Evolutionary conservation across 2,113 vertebrate species (phyloP).

Genomic region (Dromas ardeola): DNA sequence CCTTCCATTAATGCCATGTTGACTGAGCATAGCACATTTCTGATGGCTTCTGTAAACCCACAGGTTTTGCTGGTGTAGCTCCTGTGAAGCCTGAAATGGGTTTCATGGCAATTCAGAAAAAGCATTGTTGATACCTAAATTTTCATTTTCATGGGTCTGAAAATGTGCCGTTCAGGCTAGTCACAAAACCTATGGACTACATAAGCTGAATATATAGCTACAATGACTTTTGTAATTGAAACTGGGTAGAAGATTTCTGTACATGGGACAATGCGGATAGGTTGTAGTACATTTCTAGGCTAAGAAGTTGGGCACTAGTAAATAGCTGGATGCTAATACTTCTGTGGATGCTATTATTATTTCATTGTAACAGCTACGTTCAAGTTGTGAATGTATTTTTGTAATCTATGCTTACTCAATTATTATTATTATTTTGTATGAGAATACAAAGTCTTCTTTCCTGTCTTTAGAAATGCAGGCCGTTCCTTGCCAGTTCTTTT

Average conservation of each 20-base stretch:
- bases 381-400: background rate
- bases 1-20: background rate
- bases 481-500: background rate
- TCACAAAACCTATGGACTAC: background rate
- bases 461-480: background rate
- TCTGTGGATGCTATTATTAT: background rate
- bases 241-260: background rate
- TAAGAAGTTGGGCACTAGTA: background rate
- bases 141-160: background rate
- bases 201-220: background rate
- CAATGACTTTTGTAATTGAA: background rate
- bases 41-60: background rate
- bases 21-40: background rate
- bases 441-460: background rate
- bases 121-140: background rate
- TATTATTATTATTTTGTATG: background rate
- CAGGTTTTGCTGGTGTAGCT: background rate
- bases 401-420: background rate
- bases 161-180: background rate
- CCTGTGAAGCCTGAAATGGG: background rate
- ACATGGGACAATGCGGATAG: background rate
- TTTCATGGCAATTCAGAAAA: background rate
- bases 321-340: background rate
- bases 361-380: background rate
- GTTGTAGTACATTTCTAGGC: background rate